phyloP scores from a whole-genome alignment of 2,888 invertebrate genomes.

The Drosophila seclusa region DNA sequence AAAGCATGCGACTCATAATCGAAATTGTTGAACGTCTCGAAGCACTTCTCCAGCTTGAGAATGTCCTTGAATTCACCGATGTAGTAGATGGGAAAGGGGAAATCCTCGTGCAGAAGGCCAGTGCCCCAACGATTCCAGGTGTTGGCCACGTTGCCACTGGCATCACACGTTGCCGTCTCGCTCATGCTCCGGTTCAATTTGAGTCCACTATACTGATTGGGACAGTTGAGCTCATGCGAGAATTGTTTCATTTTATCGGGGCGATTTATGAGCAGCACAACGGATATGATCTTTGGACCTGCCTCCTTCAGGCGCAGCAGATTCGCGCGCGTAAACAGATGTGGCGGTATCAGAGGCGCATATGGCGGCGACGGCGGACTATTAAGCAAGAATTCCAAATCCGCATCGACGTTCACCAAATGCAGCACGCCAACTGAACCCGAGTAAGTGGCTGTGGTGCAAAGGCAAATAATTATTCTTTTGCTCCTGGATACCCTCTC shows the following conservation, averaged over 20 bases:
- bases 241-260: constrained; percentile 83
- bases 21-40: constrained; percentile 89
- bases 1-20: constrained; percentile 88
- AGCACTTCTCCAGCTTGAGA: constrained; percentile 87
- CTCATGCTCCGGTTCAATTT: constrained; percentile 72
- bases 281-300: constrained; percentile 87
- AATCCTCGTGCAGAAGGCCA: constrained; percentile 90
- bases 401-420: constrained; percentile 87
- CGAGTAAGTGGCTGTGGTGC: constrained; percentile 85
- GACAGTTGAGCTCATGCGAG: constrained; percentile 91
- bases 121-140: constrained; percentile 93
- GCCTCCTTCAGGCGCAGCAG: constrained; percentile 86
- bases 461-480: neutral
- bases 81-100: constrained; percentile 95
- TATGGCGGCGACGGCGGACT: constrained; percentile 93
- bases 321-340: constrained; percentile 87
- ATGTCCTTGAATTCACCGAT: constrained; percentile 87
- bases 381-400: constrained; percentile 90
- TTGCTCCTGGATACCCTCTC: neutral
- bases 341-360: constrained; percentile 89
- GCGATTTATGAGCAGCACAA: constrained; percentile 87
- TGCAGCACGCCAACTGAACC: constrained; percentile 95
- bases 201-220: constrained; percentile 90
- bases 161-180: constrained; percentile 83
- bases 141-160: constrained; percentile 82